Percentiles rank a stretch among this genome's conserved stretches.
These are phyloP conservation scores for Bovichtus variegatus DNA, from an alignment of 2,797 vertebrate genomes.

Conservation along the genomic window DNA sequence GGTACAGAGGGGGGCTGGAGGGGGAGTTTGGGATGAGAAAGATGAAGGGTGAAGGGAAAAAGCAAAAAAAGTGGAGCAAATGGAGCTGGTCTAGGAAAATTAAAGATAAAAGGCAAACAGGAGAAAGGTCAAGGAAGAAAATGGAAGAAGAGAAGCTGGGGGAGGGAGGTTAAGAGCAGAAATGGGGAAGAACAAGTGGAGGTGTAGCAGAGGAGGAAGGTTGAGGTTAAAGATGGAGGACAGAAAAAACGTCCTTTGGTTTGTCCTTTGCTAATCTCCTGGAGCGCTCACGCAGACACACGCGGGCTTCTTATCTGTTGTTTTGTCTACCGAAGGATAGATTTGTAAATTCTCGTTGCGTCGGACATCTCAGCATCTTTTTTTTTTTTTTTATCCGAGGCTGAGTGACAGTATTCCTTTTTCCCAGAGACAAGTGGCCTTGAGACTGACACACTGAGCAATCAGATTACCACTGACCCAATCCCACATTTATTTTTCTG, in stretches of 20 bases:
- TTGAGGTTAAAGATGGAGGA: constrained; percentile 48
- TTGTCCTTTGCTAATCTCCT: constrained; percentile 49
- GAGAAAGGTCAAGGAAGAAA: constrained; percentile 12
- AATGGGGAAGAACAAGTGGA: constrained; percentile 10
- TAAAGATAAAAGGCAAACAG: constrained; percentile 15
- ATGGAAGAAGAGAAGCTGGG: not conserved
- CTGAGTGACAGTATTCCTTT: not conserved
- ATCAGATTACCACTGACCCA: constrained; percentile 1
- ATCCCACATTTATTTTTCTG: not conserved
- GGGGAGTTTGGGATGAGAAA: not conserved
- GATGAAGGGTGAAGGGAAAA: not conserved
- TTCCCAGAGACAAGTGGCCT: constrained; percentile 37
- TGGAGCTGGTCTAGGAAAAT: not conserved
- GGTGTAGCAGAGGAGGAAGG: constrained; percentile 12
- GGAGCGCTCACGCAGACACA: not conserved
- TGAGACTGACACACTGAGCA: constrained; percentile 27
- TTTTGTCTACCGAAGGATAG: constrained; percentile 49
- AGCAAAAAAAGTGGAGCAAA: not conserved
- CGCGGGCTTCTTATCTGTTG: constrained; percentile 39
- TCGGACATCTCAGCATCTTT: constrained; percentile 30
- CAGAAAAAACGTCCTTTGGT: constrained; percentile 2
- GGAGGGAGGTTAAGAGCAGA: constrained; percentile 1
- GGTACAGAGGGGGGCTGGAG: not conserved
- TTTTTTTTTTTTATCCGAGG: constrained; percentile 18
- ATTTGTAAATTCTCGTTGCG: constrained; percentile 8